phyloP scores from a whole-genome alignment of 2,797 vertebrate species.

The Malacoraja senta region DNA sequence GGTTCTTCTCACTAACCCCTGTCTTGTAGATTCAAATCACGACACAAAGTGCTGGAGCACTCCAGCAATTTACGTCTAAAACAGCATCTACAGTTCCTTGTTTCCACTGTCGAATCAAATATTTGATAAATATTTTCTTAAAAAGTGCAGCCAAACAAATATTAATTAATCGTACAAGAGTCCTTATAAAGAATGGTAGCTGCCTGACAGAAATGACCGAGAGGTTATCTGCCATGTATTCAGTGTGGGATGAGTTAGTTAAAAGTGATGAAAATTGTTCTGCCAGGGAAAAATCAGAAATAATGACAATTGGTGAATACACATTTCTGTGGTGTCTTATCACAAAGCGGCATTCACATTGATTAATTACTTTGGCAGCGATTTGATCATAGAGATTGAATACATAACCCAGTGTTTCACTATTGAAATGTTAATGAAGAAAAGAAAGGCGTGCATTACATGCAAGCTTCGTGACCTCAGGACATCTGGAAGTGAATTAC shows the following conservation, averaged over 20 bases:
- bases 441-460: background rate
- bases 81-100: too few relatives aligned
- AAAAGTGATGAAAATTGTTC: slow-evolving; percentile 16
- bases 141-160: background rate
- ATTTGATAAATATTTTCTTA: background rate
- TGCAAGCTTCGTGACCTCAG: background rate
- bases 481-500: background rate
- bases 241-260: background rate
- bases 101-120: too few relatives aligned
- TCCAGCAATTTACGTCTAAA: too few relatives aligned
- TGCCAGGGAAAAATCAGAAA: slow-evolving; percentile 3
- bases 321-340: background rate
- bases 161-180: background rate
- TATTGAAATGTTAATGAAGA: background rate
- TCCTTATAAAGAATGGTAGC: background rate
- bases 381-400: background rate
- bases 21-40: background rate
- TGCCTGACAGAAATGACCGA: background rate
- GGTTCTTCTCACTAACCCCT: background rate
- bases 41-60: too few relatives aligned
- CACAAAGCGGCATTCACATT: background rate
- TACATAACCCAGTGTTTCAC: background rate
- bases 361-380: background rate
- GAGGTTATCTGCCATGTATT: background rate
- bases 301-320: background rate